Base-by-base conservation (phyloP, 2,797 vertebrate genomes). In the Echeneis naucrates region DNA sequence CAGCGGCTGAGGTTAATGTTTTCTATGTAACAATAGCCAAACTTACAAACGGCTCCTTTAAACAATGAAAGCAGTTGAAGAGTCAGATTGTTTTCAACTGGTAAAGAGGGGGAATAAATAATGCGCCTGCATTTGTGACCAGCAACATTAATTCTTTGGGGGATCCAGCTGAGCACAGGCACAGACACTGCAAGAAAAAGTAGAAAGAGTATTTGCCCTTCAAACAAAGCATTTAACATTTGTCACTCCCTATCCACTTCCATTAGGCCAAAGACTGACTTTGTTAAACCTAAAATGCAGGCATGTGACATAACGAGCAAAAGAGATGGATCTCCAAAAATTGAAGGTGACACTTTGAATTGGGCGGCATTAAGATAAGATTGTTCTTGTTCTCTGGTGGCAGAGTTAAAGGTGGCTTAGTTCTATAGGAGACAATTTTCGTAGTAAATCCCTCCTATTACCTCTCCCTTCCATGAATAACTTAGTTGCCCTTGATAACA, bases 271-370 rank as follows among this genome's bases (percentile, higher is more conserved):
- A 48, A 75, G 57, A 24, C 38, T 6, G 59, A 54, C 75, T 88
- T 85, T 81, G 81, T 87, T 87, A 77, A 68, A 63, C n/a, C 62
- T 85, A 63, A 88, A 86, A 87, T 51, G 75, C 82, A 67, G 78
- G 51, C 87, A 24, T 73, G 86, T 89, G 89, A 87, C 89, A 92
- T 83, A 84, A 86, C 16, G 55, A 76, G 79, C 78, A 74, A 67
- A 67, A 57, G 77, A 84, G 83, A 88, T 48, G 73, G 74, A 86
- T 88, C 87, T 85, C 62, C 72, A 77, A 79, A 89, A 87, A 93
- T 90, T 88, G 88, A 91, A 92, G 90, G 90, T 92, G 93, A 92
- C 93, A 90, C 84, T 81, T 73, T 32, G 73, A 90, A 90, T 90
- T 89, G 90, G 85, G 81, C 12, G 24, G 81, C 83, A 89, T 92